These are phyloP conservation scores for Venustaconcha ellipsiformis DNA, from an alignment of 1,140 invertebrate species.

Conservation along the genomic window DNA sequence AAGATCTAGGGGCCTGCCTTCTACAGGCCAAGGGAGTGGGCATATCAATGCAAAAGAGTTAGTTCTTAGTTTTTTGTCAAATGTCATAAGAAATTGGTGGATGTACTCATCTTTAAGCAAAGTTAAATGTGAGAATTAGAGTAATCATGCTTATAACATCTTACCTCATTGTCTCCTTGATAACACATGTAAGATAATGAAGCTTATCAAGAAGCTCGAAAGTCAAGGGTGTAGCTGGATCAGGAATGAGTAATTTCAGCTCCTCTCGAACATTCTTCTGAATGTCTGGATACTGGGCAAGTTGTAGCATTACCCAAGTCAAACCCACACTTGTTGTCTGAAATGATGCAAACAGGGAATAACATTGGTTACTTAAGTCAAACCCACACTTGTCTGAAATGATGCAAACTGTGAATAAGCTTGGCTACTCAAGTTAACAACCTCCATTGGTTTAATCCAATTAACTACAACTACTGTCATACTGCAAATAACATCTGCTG, in stretches of 20 bases:
- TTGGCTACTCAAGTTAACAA: too few relatives aligned
- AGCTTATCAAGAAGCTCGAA: constrained; percentile 39
- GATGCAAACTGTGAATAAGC: too few relatives aligned
- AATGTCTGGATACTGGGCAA: constrained; percentile 44
- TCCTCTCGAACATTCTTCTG: constrained; percentile 49
- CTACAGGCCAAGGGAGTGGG: too few relatives aligned
- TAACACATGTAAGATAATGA: constrained; percentile 47
- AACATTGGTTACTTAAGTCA: too few relatives aligned
- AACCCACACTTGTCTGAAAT: too few relatives aligned
- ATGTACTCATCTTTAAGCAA: not conserved
- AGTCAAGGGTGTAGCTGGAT: constrained; percentile 10
- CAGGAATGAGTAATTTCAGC: constrained; percentile 30
- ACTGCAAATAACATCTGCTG: too few relatives aligned
- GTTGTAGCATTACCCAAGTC: constrained; percentile 47
- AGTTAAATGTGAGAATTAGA: too few relatives aligned
- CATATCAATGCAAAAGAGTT: too few relatives aligned
- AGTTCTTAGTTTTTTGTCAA: too few relatives aligned
- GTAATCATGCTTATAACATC: not conserved
- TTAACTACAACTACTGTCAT: too few relatives aligned
- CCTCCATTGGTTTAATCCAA: too few relatives aligned
- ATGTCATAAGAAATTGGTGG: not conserved
- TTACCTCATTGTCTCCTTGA: constrained; percentile 53
- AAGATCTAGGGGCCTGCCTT: too few relatives aligned
- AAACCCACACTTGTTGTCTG: constrained; percentile 46
- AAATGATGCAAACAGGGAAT: not conserved